These are phyloP conservation scores for Teleopsis dalmanni DNA, from an alignment of 1,140 invertebrate genomes.

Conservation along the genomic window DNA sequence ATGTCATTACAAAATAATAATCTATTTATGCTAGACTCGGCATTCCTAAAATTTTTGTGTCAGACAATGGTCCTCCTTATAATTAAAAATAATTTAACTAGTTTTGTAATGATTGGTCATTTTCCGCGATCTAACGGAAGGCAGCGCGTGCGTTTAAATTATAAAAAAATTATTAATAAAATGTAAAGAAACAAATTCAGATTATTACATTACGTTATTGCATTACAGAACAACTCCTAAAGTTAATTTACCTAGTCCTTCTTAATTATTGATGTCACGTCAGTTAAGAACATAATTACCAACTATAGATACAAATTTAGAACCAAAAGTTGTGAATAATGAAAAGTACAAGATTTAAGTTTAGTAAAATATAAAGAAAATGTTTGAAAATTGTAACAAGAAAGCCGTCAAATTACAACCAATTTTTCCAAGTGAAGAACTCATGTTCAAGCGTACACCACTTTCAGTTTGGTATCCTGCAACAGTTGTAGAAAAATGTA, in stretches of 20 bases:
- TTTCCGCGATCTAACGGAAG: slow-evolving; percentile 16
- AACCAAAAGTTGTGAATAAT: slow-evolving; percentile 2
- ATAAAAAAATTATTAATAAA: slow-evolving; percentile 14
- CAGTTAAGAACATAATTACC: neutral
- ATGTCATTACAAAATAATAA: slow-evolving; percentile 21
- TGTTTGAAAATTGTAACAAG: too few relatives aligned
- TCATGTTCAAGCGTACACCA: too few relatives aligned
- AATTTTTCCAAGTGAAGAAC: too few relatives aligned
- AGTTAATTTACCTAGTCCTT: neutral
- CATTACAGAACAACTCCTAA: slow-evolving; percentile 3
- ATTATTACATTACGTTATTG: slow-evolving; percentile 1
- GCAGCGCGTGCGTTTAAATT: slow-evolving; percentile 14
- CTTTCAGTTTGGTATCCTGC: too few relatives aligned
- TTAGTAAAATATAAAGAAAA: too few relatives aligned
- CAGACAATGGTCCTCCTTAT: slow-evolving; percentile 20
- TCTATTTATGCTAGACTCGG: slow-evolving; percentile 25
- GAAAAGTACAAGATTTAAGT: neutral
- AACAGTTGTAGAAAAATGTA: too few relatives aligned
- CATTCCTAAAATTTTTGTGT: slow-evolving; percentile 15
- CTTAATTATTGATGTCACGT: slow-evolving; percentile 1
- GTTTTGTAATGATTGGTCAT: slow-evolving; percentile 20
- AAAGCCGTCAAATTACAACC: too few relatives aligned
- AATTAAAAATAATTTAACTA: slow-evolving; percentile 14
- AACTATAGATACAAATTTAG: neutral
- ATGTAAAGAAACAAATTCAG: slow-evolving; percentile 7